A percentile compares a stretch with the other conserved stretches of the same genome.
phyloP scores from a whole-genome alignment of 2,888 invertebrate species.

The Brachyopa scutellaris region DNA sequence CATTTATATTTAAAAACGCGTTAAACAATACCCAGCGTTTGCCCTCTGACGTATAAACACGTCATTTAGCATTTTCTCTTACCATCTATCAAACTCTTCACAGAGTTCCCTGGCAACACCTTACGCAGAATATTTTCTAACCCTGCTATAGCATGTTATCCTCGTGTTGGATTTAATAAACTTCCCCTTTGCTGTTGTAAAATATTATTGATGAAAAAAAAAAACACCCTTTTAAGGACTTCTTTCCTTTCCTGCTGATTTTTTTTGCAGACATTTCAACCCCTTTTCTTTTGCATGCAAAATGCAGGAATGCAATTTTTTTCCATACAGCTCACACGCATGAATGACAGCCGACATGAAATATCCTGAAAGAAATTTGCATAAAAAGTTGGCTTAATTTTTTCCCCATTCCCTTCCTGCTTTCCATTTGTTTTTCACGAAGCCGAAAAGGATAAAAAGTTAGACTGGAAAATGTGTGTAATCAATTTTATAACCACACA shows the following conservation, averaged over 20 bases:
- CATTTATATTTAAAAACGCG: slow-evolving; percentile 8
- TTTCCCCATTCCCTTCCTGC: not conserved
- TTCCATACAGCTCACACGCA: slow-evolving; percentile 29
- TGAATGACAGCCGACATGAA: slow-evolving; percentile 42
- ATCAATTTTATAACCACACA: slow-evolving; percentile 66
- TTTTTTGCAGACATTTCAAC: slow-evolving; percentile 8
- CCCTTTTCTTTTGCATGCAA: slow-evolving; percentile 25
- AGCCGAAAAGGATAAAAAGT: slow-evolving; percentile 21
- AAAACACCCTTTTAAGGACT: slow-evolving; percentile 60
- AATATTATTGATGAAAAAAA: no score
- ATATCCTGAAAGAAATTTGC: slow-evolving; percentile 49
- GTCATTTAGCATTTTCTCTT: slow-evolving; percentile 15
- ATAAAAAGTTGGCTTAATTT: slow-evolving; percentile 20
- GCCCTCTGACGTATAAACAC: slow-evolving; percentile 12
- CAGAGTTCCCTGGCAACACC: slow-evolving; percentile 47
- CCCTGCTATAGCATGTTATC: slow-evolving; percentile 35
- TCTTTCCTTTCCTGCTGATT: slow-evolving; percentile 12
- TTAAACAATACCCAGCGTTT: slow-evolving; percentile 20
- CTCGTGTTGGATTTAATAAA: slow-evolving; percentile 42
- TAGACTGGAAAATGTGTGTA: slow-evolving; percentile 54
- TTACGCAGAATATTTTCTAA: slow-evolving; percentile 38
- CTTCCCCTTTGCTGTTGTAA: slow-evolving; percentile 30
- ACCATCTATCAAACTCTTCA: slow-evolving; percentile 27
- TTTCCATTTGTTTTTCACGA: slow-evolving; percentile 8
- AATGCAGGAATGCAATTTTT: slow-evolving; percentile 35